Base-by-base conservation (phyloP, 2,888 invertebrate species). In the Colostygia pectinataria region DNA sequence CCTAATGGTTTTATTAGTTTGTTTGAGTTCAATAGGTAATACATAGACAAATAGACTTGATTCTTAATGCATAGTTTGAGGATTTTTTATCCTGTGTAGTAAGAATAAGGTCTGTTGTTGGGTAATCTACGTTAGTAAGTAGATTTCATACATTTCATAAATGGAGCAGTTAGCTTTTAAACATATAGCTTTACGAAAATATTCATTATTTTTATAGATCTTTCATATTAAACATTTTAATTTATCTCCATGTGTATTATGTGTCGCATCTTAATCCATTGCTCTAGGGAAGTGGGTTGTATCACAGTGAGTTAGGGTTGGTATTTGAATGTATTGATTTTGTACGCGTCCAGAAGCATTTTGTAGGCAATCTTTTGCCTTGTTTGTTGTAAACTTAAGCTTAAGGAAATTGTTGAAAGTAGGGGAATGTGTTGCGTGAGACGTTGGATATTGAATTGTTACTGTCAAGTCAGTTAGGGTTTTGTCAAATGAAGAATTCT, bases 361-460 rank as follows among this genome's bases (percentile, higher is more conserved):
- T 53, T 57, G 14, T 53, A 44, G 60, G 53, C 55, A 39, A 52
- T 27, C 28, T 46, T 54, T 46, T 51, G 61, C 59, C 59, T 61
- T 62, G 42, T 46, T 57, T 46, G 52, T 61, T 61, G 53, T 57
- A 43, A 53, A 47, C 49, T 65, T 3, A 15, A 65, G 53, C 29
- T 43, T 58, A 59, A 55, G 45, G 9, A 45, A 60, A 59, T 53
- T 60, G 62, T 59, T 63, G 20, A 50, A 54, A 20, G 48, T 61
- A 64, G 59, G 48, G 42, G 34, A 56, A 45, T 53, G 57, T 64
- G 55, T 56, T 34, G 56, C 53, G 52, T 60, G 43, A 32, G 39
- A 31, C 25, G 57, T 41, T 52, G 52, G 49, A 33, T 48, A 48
- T 43, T 37, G 53, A 23, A 33, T 50, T 51, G 51, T 53, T 38